A percentile compares a stretch with the other conserved stretches of the same genome.
Conservation (phyloP, 2,888 invertebrate genomes). For the Drosophila meridionalis region DNA sequence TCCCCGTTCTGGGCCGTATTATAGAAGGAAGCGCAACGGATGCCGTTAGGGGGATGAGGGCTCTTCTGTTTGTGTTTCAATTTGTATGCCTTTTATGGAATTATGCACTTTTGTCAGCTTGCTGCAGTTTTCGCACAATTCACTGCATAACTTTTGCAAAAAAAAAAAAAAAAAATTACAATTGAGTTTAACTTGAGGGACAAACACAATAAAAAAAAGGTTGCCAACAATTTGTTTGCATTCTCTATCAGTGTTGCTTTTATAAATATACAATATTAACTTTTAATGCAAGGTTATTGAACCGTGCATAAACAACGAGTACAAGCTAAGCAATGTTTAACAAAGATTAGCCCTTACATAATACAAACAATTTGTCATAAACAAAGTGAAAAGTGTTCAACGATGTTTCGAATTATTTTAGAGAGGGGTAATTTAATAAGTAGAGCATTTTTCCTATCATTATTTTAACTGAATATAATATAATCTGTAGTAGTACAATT, state of each 20-base stretch:
- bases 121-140: conserved; percentile 49
- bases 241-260: conserved; percentile 6
- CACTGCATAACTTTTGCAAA: conserved; percentile 28
- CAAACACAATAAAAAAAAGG: background rate
- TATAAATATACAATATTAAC: conserved; percentile 1
- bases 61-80: conserved; percentile 73
- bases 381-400: background rate
- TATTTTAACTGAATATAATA: background rate
- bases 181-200: conserved; percentile 47
- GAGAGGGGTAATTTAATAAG: background rate
- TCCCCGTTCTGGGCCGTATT: conserved; percentile 7
- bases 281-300: conserved; percentile 3
- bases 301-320: background rate
- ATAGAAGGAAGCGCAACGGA: conserved; percentile 3
- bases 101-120: conserved; percentile 76
- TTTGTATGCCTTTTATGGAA: conserved; percentile 78
- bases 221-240: conserved; percentile 31
- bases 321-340: background rate
- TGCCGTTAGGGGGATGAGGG: conserved; percentile 11
- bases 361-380: background rate
- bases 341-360: background rate
- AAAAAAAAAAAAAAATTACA: conserved; percentile 36
- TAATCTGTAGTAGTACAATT: background rate
- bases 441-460: too few species aligned
- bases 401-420: background rate